These are phyloP conservation scores for Gadopsis bispinosus DNA, from an alignment of 2,797 vertebrate genomes.

Conservation along the genomic window DNA sequence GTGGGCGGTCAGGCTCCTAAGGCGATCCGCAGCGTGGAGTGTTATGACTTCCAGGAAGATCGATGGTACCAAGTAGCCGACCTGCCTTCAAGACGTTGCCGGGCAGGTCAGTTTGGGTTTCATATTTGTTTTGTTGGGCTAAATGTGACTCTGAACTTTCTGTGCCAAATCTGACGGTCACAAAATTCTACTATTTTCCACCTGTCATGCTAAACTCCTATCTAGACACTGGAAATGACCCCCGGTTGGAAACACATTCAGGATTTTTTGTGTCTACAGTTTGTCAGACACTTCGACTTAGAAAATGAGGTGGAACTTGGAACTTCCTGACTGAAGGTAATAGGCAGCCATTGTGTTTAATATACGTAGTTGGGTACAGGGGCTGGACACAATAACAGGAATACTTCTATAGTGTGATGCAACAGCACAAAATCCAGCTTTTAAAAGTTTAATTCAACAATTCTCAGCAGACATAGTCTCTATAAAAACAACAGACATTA, in stretches of 20 bases:
- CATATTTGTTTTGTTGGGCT: neutral
- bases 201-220: neutral
- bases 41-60: slow-evolving; percentile 96
- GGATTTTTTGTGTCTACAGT: too few relatives aligned
- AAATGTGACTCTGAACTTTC: neutral
- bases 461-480: neutral
- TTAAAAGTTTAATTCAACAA: neutral
- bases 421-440: too few relatives aligned
- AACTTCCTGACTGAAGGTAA: too few relatives aligned
- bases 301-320: too few relatives aligned
- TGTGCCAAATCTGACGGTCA: neutral
- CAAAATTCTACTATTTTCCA: neutral
- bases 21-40: slow-evolving; percentile 96
- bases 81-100: slow-evolving; percentile 93
- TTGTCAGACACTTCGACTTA: too few relatives aligned
- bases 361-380: too few relatives aligned
- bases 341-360: too few relatives aligned
- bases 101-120: slow-evolving; percentile 87
- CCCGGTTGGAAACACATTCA: neutral
- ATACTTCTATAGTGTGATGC: too few relatives aligned
- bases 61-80: slow-evolving; percentile 97
- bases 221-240: neutral
- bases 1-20: slow-evolving; percentile 97
- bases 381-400: too few relatives aligned
- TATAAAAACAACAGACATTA: neutral